These are phyloP conservation scores for Enhydra lutris DNA, from an alignment of 2,113 vertebrate species.

Conservation along the genomic window DNA sequence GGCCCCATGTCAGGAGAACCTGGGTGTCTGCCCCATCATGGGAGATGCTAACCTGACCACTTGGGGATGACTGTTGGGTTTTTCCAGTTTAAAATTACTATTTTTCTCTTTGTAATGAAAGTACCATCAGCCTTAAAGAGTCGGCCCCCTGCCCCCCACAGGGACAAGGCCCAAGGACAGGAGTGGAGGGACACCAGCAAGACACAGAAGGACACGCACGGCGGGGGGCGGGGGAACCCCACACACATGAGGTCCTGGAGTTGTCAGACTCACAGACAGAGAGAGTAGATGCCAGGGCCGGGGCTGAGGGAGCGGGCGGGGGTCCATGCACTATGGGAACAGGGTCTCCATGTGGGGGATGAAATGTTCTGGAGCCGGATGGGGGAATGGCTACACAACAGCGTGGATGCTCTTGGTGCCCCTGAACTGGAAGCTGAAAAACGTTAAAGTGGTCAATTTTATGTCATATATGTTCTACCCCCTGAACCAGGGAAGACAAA, in stretches of 20 bases:
- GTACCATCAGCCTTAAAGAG: not conserved
- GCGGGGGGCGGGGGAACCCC: not conserved
- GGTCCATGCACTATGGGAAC: not conserved
- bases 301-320: rapidly evolving
- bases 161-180: not conserved
- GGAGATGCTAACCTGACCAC: not conserved
- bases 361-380: not conserved
- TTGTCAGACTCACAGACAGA: not conserved
- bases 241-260: rapidly evolving
- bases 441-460: not conserved
- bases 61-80: not conserved
- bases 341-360: not conserved
- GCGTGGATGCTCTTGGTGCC: rapidly evolving
- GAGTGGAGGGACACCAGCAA: not conserved
- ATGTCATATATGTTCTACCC: not conserved
- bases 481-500: not conserved
- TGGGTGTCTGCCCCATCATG: rapidly evolving
- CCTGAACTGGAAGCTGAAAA: not conserved
- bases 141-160: not conserved
- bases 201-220: not conserved
- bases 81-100: not conserved
- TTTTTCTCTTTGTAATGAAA: not conserved
- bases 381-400: rapidly evolving
- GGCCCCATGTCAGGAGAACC: rapidly evolving
- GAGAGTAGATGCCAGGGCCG: not conserved